These are phyloP conservation scores for Eulemur rufifrons DNA, from an alignment of 2,113 vertebrate species.

Conservation along the genomic window DNA sequence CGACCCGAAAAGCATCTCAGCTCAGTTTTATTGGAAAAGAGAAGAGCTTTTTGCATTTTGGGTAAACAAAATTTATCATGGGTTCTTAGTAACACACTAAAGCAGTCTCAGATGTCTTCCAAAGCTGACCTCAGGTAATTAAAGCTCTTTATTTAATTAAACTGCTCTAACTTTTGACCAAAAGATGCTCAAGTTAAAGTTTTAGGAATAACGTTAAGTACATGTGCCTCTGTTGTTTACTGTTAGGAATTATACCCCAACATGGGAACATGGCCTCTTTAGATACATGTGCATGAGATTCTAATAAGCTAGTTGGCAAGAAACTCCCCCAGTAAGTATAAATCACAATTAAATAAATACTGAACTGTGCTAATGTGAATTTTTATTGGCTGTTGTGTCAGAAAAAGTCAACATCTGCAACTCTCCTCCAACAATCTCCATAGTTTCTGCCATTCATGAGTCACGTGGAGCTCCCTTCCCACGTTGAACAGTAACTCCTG, in stretches of 20 bases:
- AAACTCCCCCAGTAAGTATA: neutral
- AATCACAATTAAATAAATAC: neutral
- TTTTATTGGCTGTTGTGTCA: neutral
- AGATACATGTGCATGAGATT: neutral
- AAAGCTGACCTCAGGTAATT: neutral
- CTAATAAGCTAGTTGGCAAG: neutral
- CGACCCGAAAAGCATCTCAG: neutral
- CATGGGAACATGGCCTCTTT: neutral
- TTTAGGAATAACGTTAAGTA: neutral
- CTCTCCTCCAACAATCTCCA: neutral
- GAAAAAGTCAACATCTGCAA: neutral
- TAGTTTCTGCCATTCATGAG: neutral
- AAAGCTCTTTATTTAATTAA: neutral
- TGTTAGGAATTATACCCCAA: neutral
- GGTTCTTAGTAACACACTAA: neutral
- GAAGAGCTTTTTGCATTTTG: neutral
- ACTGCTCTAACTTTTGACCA: neutral
- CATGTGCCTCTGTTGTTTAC: no score
- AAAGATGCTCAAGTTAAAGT: neutral
- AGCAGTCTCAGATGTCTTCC: neutral
- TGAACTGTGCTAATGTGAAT: neutral
- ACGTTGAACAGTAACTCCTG: rapidly evolving
- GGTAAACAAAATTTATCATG: neutral
- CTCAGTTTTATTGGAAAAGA: neutral
- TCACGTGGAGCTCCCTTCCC: rapidly evolving